A percentile compares a stretch with the other conserved stretches of the same genome.
phyloP scores from a whole-genome alignment of 2,797 vertebrate species.

The Gallinago nigripennis region DNA sequence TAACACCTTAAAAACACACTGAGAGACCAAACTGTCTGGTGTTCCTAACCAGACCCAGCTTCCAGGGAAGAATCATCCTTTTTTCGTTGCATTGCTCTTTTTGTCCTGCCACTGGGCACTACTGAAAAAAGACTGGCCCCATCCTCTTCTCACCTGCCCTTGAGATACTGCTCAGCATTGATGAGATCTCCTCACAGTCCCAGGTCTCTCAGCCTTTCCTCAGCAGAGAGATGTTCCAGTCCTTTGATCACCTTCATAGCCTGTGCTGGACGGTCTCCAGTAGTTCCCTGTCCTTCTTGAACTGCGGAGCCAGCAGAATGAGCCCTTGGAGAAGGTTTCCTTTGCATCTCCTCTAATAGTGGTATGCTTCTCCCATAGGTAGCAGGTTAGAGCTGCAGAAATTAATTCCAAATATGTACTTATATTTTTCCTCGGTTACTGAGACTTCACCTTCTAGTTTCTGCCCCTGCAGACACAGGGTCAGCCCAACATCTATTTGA shows the following conservation, averaged over 20 bases:
- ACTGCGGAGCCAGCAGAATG: neutral
- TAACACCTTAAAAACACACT: neutral
- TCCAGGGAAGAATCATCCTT: no score
- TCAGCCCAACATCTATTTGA: fast-evolving
- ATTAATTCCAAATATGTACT: neutral
- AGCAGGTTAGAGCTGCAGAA: neutral
- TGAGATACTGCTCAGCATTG: neutral
- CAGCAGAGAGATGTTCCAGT: neutral
- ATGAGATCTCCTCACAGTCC: neutral
- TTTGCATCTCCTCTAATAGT: neutral
- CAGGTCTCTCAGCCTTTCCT: neutral
- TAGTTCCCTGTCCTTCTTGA: neutral
- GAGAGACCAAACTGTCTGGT: neutral
- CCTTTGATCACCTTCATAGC: neutral
- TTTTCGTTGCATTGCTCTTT: neutral
- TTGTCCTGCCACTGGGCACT: neutral
- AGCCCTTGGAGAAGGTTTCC: neutral
- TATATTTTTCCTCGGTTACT: neutral
- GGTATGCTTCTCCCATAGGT: neutral
- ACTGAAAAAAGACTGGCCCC: neutral
- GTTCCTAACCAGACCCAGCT: neutral
- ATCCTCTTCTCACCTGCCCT: neutral
- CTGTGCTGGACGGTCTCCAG: neutral
- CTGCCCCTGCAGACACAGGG: neutral
- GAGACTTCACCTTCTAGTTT: neutral